A percentile compares a stretch with the other conserved stretches of the same genome.
These are phyloP conservation scores for Enteromius unitaeniatus DNA, from an alignment of 2,797 vertebrate genomes.

Conservation along the genomic window DNA sequence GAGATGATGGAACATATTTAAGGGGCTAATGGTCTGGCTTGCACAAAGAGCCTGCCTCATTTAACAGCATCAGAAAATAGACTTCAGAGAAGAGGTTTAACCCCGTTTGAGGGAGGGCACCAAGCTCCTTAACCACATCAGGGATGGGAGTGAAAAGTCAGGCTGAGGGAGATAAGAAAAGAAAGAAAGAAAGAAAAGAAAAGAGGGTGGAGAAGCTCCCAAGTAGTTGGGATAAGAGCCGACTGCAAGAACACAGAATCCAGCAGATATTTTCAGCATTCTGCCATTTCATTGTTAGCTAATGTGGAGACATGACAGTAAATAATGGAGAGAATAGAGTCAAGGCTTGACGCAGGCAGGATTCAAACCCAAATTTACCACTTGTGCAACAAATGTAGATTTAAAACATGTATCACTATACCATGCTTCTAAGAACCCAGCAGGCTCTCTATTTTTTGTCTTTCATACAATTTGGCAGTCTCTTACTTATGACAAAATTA, in stretches of 20 bases:
- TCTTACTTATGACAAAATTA: not conserved
- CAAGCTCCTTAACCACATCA: constrained; percentile 58
- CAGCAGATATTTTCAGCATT: constrained; percentile 2
- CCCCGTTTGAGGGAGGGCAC: constrained; percentile 49
- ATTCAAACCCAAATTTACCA: constrained; percentile 15
- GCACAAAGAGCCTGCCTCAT: constrained; percentile 52
- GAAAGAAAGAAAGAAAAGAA: constrained; percentile 22
- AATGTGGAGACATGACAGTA: constrained; percentile 13
- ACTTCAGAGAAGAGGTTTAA: constrained; percentile 57
- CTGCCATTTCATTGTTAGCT: not conserved
- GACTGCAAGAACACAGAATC: constrained; percentile 12
- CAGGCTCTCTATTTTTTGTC: not conserved
- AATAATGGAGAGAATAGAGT: not conserved
- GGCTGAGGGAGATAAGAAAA: constrained; percentile 42
- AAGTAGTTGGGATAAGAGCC: constrained; percentile 18
- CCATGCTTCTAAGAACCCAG: not conserved
- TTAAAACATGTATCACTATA: not conserved
- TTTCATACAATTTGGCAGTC: not conserved
- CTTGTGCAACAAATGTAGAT: not conserved
- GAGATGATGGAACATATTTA: constrained; percentile 55
- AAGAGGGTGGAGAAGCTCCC: constrained; percentile 24
- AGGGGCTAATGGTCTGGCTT: constrained; percentile 57
- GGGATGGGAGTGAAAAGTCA: constrained; percentile 40
- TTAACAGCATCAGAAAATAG: constrained; percentile 61
- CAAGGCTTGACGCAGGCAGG: not conserved